phyloP scores from a whole-genome alignment of 1,140 invertebrate genomes.

The Doryteuthis pealeii region DNA sequence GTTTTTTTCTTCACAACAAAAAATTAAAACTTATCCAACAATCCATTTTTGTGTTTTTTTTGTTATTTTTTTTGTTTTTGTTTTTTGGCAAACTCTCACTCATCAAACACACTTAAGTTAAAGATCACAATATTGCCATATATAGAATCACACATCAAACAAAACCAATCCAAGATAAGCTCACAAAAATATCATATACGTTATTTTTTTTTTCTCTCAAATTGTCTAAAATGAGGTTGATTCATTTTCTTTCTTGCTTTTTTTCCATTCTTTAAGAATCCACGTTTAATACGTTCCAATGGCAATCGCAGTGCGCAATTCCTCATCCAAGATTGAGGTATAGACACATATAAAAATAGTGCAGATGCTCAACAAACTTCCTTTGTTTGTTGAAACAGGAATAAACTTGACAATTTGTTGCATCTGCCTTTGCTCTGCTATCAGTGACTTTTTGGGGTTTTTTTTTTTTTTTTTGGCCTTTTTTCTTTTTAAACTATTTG shows the following conservation, averaged over 20 bases:
- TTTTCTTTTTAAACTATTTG: not conserved
- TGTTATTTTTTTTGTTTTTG: slow-evolving; percentile 1
- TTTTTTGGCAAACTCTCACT: slow-evolving; percentile 13
- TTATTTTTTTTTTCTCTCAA: slow-evolving; percentile 9
- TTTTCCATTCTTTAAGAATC: slow-evolving; percentile 3
- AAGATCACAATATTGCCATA: slow-evolving; percentile 16
- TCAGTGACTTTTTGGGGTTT: not conserved
- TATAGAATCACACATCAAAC: slow-evolving; percentile 16
- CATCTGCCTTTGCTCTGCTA: slow-evolving; percentile 9
- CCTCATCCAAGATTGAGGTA: not conserved
- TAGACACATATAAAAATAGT: slow-evolving; percentile 16
- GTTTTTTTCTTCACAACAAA: slow-evolving; percentile 11
- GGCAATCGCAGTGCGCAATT: slow-evolving; percentile 9
- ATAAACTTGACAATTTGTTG: slow-evolving; percentile 7
- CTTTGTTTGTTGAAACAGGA: slow-evolving; percentile 11
- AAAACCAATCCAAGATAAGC: slow-evolving; percentile 16
- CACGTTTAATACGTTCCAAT: not conserved
- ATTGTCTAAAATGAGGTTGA: slow-evolving; percentile 6
- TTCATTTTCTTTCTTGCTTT: slow-evolving; percentile 5
- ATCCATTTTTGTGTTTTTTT: slow-evolving; percentile 2
- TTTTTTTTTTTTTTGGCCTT: not conserved
- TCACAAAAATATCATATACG: slow-evolving; percentile 16
- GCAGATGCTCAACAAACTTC: not conserved
- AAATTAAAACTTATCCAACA: slow-evolving; percentile 16
- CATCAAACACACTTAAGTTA: slow-evolving; percentile 16